Evolutionary conservation across 2,797 vertebrate species (phyloP), one percentile per base, ranked within the genome.

Genomic region (Thaleichthys pacificus): DNA sequence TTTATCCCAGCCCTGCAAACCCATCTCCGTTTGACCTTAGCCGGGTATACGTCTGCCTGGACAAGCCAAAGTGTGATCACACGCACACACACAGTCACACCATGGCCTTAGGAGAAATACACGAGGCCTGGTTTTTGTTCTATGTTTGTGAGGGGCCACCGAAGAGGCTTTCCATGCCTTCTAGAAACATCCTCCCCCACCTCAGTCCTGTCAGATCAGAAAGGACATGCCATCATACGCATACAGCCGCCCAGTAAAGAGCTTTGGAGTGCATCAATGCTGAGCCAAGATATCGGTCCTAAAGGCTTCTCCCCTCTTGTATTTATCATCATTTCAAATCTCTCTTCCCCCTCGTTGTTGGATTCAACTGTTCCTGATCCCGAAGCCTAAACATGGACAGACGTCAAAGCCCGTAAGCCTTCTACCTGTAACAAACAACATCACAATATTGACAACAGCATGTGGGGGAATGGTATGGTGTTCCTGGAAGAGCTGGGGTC

Each of bases 1-100:
- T 17, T 90, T 86, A 92, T 88, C 82, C 51, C 4, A 58, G 38
- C 68, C 72, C n/a, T 67, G 66, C 69, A 84, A 61, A 68, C 75
- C 80, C 65, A 68, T 35, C 14, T 68, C 73, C 47, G 57, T 67
- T 64, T 75, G 65, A 85, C 83, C 79, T 85, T 77, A 54, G 24
- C 77, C 73, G 35, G 54, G 35, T 28, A 58, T 47, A 56, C 65
- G 56, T 60, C 68, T 66, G 58, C 9, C 64, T 67, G 32, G 1
- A 26, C 22, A 58, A 60, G 22, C 68, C 61, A 0, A 14, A 14
- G 42, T 47, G 42, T 14, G 42, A 12, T 76, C 22, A 22, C 5
- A 69, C 19, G 14, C 62, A 66, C 71, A 67, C 77, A 56, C 35
- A 68, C 60, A 77, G 57, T 65, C 38, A 67, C 8, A 42, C 5